These are phyloP conservation scores for Alcedo quadribrachys DNA, from an alignment of 2,797 vertebrate genomes.

Conservation along the genomic window DNA sequence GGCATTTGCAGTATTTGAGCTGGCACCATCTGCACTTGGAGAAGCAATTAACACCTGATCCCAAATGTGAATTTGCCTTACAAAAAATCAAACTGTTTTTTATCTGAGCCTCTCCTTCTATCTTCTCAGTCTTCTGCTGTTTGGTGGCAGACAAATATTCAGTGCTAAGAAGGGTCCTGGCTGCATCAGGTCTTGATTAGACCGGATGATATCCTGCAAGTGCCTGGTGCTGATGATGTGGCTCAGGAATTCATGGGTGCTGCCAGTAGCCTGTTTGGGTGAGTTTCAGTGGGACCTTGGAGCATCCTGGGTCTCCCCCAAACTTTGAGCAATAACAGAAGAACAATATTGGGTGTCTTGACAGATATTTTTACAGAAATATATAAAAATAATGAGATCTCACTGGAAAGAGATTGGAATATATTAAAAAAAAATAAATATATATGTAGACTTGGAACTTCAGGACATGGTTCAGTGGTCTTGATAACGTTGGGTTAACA, in stretches of 20 bases:
- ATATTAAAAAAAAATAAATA: no score
- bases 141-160: neutral
- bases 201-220: neutral
- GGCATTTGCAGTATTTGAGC: conserved; percentile 27
- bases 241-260: neutral
- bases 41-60: conserved; percentile 36
- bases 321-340: neutral
- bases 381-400: neutral
- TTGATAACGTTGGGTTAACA: no score
- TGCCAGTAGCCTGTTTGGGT: neutral
- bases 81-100: neutral
- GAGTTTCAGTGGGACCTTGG: neutral
- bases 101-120: neutral
- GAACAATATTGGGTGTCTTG: neutral
- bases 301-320: neutral
- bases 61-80: neutral
- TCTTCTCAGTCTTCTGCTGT: neutral
- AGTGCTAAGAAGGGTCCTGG: accelerated
- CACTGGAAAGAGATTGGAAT: neutral
- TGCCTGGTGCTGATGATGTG: accelerated
- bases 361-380: neutral
- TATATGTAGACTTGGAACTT: no score
- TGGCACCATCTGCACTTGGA: neutral
- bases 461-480: no score
- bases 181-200: neutral